Evolutionary conservation across 2,888 invertebrate species (phyloP), one percentile per base, ranked within the genome.

Genomic region (Pyralis farinalis): DNA sequence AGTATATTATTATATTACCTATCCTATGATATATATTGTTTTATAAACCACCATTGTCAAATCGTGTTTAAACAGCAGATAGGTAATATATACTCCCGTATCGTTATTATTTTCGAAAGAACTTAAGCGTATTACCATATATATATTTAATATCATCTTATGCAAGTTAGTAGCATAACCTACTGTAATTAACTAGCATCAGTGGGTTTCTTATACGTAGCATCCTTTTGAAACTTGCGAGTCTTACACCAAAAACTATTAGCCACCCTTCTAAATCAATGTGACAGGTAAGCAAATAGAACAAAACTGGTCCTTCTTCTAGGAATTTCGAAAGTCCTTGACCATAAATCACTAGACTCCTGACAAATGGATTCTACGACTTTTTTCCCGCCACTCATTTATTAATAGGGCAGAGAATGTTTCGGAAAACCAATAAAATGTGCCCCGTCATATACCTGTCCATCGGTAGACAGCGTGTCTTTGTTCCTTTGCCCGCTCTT

Each of bases 361-460:
- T 88, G 87, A 88, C 88, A 88, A 88, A 88, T 88, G 87, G 83
- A 87, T 86, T 85, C 86, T 78, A 83, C 78, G 75, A 76, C 66
- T 77, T 87, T 87, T 86, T 86, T 79, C 68, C 71, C 71, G 70
- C 77, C 74, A 77, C 87, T 88, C 87, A 88, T 87, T 88, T 88
- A 87, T 87, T 87, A 88, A 88, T 87, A 86, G 85, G 79, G 68
- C 81, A 75, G 76, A 69, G 87, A 85, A 87, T 86, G 85, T 85
- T 88, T 85, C 84, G 84, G 85, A 85, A 88, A 87, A 87, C 88
- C 85, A 84, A 88, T 88, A 88, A 88, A 87, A 88, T 86, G 82
- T 75, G 88, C 87, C 85, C 79, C 77, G 87, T 88, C 88, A 88
- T 86, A 87, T 88, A 88, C 88, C 88, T 88, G 88, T 86, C 88